Evolutionary conservation across 2,113 vertebrate species (phyloP).

Genomic region (Tamias sibiricus): DNA sequence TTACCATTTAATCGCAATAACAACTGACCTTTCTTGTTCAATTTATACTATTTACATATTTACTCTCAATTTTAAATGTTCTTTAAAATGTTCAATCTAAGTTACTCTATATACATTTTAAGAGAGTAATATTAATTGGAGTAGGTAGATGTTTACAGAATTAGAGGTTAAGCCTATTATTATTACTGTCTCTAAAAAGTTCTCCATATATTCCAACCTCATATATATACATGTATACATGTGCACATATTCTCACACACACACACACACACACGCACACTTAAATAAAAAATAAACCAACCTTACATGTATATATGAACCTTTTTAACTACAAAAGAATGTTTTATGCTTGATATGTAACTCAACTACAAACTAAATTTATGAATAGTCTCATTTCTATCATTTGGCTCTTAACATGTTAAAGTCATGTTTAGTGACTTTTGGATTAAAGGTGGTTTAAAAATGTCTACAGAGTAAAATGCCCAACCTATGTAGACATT

Average conservation of each 20-base stretch:
- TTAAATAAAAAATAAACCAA: background rate
- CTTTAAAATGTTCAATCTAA: background rate
- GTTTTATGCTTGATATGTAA: background rate
- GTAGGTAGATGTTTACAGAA: background rate
- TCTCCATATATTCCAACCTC: background rate
- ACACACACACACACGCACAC: background rate
- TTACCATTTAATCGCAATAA: background rate
- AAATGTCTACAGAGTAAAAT: too few relatives aligned
- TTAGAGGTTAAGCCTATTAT: background rate
- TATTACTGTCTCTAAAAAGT: background rate
- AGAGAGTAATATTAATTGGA: background rate
- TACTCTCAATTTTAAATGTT: conserved; percentile 7
- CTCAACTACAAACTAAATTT: background rate
- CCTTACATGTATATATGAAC: too few relatives aligned
- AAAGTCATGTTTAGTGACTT: background rate
- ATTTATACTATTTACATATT: background rate
- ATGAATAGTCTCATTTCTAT: background rate
- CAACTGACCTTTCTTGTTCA: background rate
- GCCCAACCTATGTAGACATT: background rate
- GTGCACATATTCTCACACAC: background rate
- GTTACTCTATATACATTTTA: background rate
- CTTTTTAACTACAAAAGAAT: background rate
- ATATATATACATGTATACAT: rapidly evolving
- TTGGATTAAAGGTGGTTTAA: background rate
- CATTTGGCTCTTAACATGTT: background rate